These are phyloP conservation scores for Dromococcyx pavoninus DNA, from an alignment of 2,797 vertebrate genomes.

Conservation along the genomic window DNA sequence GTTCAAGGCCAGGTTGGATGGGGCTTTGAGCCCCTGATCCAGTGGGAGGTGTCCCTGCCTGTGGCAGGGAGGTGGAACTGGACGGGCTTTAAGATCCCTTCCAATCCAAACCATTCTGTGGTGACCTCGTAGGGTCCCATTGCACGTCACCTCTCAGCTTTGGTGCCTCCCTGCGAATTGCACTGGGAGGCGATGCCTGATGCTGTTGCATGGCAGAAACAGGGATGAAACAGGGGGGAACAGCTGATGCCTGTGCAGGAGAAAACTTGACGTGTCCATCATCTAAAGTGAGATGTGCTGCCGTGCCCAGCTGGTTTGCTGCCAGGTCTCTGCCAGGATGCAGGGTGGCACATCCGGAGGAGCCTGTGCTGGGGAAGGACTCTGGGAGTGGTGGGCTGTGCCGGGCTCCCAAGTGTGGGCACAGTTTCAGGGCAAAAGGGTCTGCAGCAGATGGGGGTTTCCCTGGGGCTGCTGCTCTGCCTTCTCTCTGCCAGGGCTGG, in stretches of 20 bases:
- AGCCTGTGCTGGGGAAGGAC: background rate
- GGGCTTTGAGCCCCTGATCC: too few relatives aligned
- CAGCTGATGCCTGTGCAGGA: background rate
- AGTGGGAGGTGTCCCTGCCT: too few relatives aligned
- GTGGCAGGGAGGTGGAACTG: too few relatives aligned
- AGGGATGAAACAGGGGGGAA: too few relatives aligned
- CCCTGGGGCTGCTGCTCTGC: background rate
- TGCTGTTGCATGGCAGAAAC: too few relatives aligned
- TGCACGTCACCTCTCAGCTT: background rate
- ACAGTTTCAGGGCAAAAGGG: background rate
- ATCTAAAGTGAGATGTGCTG: background rate
- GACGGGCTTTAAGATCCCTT: too few relatives aligned
- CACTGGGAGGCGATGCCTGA: background rate
- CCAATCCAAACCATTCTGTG: background rate
- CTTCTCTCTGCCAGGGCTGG: background rate
- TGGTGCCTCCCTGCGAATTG: background rate
- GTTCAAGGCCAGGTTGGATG: too few relatives aligned
- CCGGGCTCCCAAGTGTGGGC: fast-evolving
- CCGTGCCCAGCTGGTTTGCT: background rate
- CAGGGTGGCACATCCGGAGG: fast-evolving
- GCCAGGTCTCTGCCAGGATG: background rate
- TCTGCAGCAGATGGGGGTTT: background rate
- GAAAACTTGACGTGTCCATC: fast-evolving
- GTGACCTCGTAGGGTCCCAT: background rate
- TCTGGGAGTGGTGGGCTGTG: fast-evolving